These are phyloP conservation scores for Parnassius mnemosyne DNA, from an alignment of 2,888 invertebrate species.

Conservation along the genomic window DNA sequence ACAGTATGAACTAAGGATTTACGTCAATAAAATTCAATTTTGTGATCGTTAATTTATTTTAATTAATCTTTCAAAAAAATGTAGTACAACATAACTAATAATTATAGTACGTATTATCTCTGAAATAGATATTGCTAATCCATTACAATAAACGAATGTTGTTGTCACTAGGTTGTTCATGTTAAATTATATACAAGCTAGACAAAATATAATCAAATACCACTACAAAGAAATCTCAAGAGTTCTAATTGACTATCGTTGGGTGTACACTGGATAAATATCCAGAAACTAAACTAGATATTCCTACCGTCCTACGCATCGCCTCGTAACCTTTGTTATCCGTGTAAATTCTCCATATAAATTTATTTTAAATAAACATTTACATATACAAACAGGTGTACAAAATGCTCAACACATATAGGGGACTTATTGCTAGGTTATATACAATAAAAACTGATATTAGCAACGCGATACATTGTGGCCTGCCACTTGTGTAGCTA, in stretches of 20 bases:
- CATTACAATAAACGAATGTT: conserved; percentile 48
- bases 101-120: conserved; percentile 61
- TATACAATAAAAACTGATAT: conserved; percentile 64
- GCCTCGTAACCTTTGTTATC: conserved; percentile 51
- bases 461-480: conserved; percentile 31
- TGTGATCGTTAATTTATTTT: conserved; percentile 49
- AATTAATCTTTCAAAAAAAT: conserved; percentile 61
- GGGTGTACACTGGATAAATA: conserved; percentile 74
- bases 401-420: conserved; percentile 67
- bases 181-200: conserved; percentile 63
- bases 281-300: conserved; percentile 65
- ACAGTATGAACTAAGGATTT: not conserved
- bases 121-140: conserved; percentile 54
- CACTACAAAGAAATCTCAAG: conserved; percentile 74
- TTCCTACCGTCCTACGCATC: conserved; percentile 57
- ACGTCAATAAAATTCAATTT: conserved; percentile 13
- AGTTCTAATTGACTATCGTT: conserved; percentile 80
- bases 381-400: conserved; percentile 76
- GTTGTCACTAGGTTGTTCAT: conserved; percentile 36
- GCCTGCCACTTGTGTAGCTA: conserved; percentile 18
- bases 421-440: conserved; percentile 64
- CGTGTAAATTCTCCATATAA: conserved; percentile 58
- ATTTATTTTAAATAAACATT: conserved; percentile 69
- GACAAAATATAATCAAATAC: conserved; percentile 56
- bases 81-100: conserved; percentile 68